Evolutionary conservation across 1,140 invertebrate species (phyloP).

Genomic region (Hyles vespertilio): DNA sequence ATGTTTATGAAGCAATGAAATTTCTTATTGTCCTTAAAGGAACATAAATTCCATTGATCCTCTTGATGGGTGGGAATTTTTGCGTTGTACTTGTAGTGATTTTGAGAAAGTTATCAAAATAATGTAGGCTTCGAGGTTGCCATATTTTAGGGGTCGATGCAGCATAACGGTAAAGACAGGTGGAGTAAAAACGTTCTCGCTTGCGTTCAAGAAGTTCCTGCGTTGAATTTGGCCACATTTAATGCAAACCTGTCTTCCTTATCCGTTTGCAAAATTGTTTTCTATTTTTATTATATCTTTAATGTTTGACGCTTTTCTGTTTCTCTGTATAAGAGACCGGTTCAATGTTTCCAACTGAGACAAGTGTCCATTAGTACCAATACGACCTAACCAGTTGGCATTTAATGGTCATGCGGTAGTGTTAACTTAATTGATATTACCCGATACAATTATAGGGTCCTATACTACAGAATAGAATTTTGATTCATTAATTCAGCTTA

Average conservation of each 20-base stretch:
- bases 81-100: conserved; percentile 8
- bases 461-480: too few relatives aligned
- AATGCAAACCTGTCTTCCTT: conserved; percentile 15
- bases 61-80: conserved; percentile 14
- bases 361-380: too few relatives aligned
- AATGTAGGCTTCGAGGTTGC: conserved; percentile 52
- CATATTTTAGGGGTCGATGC: conserved; percentile 48
- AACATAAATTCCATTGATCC: conserved; percentile 20
- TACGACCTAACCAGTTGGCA: too few relatives aligned
- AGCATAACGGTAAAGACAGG: conserved; percentile 42
- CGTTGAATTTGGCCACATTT: conserved; percentile 19
- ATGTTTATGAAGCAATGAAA: not conserved
- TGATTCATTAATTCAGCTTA: too few relatives aligned
- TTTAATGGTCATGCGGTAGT: too few relatives aligned
- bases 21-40: not conserved
- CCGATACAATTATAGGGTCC: too few relatives aligned
- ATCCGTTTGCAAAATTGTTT: conserved; percentile 6
- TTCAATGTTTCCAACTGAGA: not conserved
- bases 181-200: conserved; percentile 19
- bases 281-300: conserved; percentile 12
- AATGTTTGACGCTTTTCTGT: conserved; percentile 4
- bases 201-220: conserved; percentile 15
- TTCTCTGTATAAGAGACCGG: conserved; percentile 1
- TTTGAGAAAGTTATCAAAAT: conserved; percentile 48
- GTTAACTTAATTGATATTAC: too few relatives aligned